A percentile compares a stretch with the other conserved stretches of the same genome.
Evolutionary conservation across 2,888 invertebrate species (phyloP).

Genomic region (Eilema caniola): DNA sequence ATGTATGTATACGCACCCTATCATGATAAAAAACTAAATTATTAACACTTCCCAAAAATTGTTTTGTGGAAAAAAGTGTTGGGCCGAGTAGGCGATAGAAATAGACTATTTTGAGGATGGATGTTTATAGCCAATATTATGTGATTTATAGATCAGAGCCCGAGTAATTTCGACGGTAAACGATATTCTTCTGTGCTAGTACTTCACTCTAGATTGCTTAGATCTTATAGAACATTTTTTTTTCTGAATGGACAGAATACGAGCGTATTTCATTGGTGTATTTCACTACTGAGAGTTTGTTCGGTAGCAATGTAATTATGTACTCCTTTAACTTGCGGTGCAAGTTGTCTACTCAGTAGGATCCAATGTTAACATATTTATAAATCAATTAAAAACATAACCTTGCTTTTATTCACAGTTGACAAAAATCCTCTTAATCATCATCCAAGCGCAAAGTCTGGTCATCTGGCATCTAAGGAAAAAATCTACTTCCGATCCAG

Average conservation of each 20-base stretch:
- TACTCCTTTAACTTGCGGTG: no score
- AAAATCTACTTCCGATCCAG: no score
- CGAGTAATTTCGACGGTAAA: slow-evolving; percentile 41
- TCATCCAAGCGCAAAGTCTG: no score
- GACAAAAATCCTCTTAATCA: no score
- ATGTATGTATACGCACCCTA: no score
- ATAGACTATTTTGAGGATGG: slow-evolving; percentile 44
- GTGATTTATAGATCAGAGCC: slow-evolving; percentile 45
- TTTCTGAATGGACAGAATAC: background rate
- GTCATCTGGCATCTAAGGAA: no score
- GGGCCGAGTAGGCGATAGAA: slow-evolving; percentile 23
- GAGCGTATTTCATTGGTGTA: background rate
- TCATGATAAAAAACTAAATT: slow-evolving; percentile 1
- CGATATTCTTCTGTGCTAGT: slow-evolving; percentile 22
- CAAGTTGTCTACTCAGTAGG: no score
- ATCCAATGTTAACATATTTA: no score
- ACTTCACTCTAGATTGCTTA: slow-evolving; percentile 11
- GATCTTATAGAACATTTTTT: background rate
- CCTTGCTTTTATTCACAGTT: no score
- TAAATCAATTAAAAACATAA: no score
- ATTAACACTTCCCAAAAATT: slow-evolving; percentile 3
- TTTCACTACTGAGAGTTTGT: no score
- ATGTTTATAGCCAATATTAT: slow-evolving; percentile 49
- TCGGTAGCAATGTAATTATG: no score
- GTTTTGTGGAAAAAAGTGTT: slow-evolving; percentile 12